phyloP scores from a whole-genome alignment of 2,888 invertebrate genomes.

The Callosobruchus maculatus region DNA sequence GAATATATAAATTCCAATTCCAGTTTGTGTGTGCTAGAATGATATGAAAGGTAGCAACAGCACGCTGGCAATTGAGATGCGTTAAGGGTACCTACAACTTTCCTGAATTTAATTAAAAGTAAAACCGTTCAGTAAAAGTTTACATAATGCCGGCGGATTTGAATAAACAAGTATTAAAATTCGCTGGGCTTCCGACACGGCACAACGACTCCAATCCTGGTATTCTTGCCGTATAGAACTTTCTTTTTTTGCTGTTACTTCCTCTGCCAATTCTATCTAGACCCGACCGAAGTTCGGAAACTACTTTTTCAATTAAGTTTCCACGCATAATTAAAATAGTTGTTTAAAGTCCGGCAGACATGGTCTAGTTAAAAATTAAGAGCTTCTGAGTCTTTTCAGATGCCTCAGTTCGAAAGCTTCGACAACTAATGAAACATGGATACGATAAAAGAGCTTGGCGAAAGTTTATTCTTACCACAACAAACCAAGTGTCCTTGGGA shows the following conservation, averaged over 20 bases:
- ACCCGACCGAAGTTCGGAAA: not conserved
- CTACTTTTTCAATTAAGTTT: constrained; percentile 29
- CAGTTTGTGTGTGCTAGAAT: not conserved
- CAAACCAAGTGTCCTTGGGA: no score
- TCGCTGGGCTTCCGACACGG: not conserved
- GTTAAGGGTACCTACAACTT: not conserved
- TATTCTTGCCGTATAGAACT: not conserved
- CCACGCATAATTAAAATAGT: constrained; percentile 33
- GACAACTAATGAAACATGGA: not conserved
- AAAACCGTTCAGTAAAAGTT: not conserved
- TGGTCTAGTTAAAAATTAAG: constrained; percentile 8
- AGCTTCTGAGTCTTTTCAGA: constrained; percentile 14
- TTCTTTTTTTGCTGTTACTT: not conserved
- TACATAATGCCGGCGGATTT: not conserved
- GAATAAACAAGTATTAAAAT: not conserved
- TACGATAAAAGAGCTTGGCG: not conserved
- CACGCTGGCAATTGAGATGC: not conserved
- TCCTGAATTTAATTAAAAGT: not conserved
- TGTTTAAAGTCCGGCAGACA: constrained; percentile 20
- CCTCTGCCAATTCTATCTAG: not conserved
- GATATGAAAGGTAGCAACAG: not conserved
- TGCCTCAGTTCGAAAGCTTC: not conserved
- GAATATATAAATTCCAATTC: not conserved
- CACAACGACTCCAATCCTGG: not conserved
- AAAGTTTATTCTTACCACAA: no score